Base-by-base conservation (phyloP, 2,888 invertebrate genomes). In the Brachylomia viminalis region DNA sequence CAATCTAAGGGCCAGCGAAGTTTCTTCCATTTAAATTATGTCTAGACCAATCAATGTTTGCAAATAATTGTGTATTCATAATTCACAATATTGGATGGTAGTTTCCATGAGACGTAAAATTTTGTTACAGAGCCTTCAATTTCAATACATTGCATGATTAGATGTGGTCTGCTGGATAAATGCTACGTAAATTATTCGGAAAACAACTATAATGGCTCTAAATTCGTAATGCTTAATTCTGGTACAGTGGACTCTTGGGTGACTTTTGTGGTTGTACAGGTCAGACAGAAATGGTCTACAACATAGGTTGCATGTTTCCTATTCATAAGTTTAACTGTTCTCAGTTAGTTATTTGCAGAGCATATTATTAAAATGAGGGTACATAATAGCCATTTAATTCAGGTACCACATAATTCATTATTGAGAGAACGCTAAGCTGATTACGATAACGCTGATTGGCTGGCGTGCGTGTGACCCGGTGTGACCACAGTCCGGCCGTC, bases 1-100 rank as follows among this genome's bases (percentile, higher is more conserved):
- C 49, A 67, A 49, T 64, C 64, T 62, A 38, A 69, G 30, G 33
- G 70, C 33, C 33, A 59, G 47, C 4, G 58, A 61, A 62, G 30
- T 17, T 67, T 52, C 62, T 58, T 75, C 52, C 42, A 75, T 72
- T 68, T 73, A 38, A 42, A 68, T 71, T 71, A 20, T 23, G 64
- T 77, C 72, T 68, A 64, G 47, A 30, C 70, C n/a, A 67, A 82
- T 59, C 49, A 68, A 65, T 56, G n/a, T 72, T 75, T 17, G 64
- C 42, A 49, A 76, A 65, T 75, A 65, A 82, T 71, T 72, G n/a
- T 72, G 58, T 83, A 72, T 80, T 80, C 61, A 77, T 77, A 67
- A 79, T 87, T 83, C 61, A 77, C 62, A 45, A 77, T 72, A 66
- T 56, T 66, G 66, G 42, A 72, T 67, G 54, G 47, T 42, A 77